Evolutionary conservation across 2,888 invertebrate genomes (phyloP), one percentile per base, ranked within the genome.

Genomic region (Drosophila koepferae): DNA sequence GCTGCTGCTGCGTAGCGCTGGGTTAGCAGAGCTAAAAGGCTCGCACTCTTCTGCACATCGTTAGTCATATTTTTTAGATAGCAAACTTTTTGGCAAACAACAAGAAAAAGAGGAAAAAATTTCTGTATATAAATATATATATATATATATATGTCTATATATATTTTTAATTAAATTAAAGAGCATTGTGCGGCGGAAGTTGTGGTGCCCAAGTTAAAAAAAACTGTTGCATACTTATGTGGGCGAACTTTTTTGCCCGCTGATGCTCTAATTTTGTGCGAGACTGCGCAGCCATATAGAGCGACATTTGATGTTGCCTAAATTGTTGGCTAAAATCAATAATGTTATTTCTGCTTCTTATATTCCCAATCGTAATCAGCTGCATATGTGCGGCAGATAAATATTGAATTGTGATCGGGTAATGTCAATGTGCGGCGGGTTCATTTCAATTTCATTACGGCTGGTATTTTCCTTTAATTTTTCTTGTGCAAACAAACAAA

Each of bases 101-200:
- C 75, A 74, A 74, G 56, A 68, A 71, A 63, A 28, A 14, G 31
- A n/a, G 12, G 0, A 28, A 40, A 49, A 61, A 67, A 46, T 20
- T 1, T 4, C 10, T 28, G 3, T 10, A 20, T 28, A 58, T 10
- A 4, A 12, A 16, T 20, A 10, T 41, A 40, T 53, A 9, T 18
- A 38, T 14, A 14, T 2, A 34, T 5, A 56, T 41, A 12, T 31
- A 55, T 23, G 36, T 41, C 31, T 34, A 12, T 72, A 58, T 71
- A 71, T 75, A 72, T 86, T 84, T 87, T 86, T 89, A 89, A 85
- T 89, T 86, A 71, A 89, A 85, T 84, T 77, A 85, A 80, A 85
- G 86, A 63, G 72, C 68, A 73, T 74, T 88, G 77, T 72, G 58
- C 38, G 69, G 54, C 61, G 48, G 54, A 53, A 28, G 59, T 71